A percentile compares a stretch with the other conserved stretches of the same genome.
phyloP scores from a whole-genome alignment of 2,113 vertebrate genomes.

The Ptilorrhoa leucosticta region DNA sequence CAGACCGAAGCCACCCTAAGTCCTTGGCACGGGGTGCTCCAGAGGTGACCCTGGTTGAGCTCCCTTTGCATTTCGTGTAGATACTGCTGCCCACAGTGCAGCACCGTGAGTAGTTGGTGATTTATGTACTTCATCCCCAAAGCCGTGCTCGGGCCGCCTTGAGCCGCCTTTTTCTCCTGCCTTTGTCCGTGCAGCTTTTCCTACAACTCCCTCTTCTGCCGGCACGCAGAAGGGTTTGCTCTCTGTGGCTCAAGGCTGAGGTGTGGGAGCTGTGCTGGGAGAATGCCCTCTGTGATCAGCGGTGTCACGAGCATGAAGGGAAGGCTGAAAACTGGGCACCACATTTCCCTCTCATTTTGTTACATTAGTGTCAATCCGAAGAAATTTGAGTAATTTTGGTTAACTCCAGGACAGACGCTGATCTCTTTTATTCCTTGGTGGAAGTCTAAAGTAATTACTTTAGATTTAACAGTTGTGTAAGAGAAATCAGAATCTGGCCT shows the following conservation, averaged over 20 bases:
- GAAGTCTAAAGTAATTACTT: conserved; percentile 36
- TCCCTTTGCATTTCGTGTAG: neutral
- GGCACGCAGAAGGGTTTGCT: conserved; percentile 42
- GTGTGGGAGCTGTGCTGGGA: neutral
- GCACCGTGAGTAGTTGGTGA: neutral
- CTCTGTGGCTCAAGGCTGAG: neutral
- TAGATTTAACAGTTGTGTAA: neutral
- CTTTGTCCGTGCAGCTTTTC: conserved; percentile 37
- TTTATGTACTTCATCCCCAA: neutral
- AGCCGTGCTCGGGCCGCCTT: neutral
- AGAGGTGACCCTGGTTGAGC: neutral
- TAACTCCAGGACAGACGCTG: neutral
- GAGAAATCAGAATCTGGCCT: neutral
- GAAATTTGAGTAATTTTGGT: conserved; percentile 3
- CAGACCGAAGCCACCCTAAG: neutral
- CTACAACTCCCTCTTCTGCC: conserved; percentile 72
- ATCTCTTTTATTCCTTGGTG: conserved; percentile 8
- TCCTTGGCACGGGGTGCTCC: neutral
- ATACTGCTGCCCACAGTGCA: neutral
- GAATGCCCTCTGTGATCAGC: neutral
- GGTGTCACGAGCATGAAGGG: fast-evolving
- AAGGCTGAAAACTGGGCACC: conserved; percentile 1
- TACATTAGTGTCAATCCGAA: neutral
- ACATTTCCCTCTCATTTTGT: conserved; percentile 16
- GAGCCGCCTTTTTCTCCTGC: neutral